These are phyloP conservation scores for Phylloscopus collybita DNA, from an alignment of 2,797 vertebrate species.

Conservation along the genomic window DNA sequence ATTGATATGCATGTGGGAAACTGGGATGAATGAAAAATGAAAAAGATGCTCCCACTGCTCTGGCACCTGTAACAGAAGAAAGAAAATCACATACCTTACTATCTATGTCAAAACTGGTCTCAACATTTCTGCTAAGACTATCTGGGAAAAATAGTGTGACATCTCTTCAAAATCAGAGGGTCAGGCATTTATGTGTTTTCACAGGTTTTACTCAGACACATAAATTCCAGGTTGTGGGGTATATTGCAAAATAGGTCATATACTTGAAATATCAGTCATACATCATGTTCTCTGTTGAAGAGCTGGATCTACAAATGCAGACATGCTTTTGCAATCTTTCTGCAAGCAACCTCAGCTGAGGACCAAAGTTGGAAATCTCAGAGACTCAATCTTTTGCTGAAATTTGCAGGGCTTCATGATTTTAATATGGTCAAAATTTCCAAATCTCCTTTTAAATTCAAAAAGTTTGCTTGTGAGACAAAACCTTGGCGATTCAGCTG, in stretches of 20 bases:
- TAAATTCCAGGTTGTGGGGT: neutral
- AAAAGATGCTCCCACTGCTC: slow-evolving; percentile 7
- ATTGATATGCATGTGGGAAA: slow-evolving; percentile 51
- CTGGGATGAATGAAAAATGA: slow-evolving; percentile 23
- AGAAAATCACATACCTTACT: neutral
- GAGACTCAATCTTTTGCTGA: neutral
- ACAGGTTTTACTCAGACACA: neutral
- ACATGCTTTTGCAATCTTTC: neutral
- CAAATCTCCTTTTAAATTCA: neutral
- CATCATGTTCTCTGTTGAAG: neutral
- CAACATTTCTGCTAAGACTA: neutral
- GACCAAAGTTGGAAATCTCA: neutral
- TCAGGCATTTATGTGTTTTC: neutral
- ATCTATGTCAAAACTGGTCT: neutral
- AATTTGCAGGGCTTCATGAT: neutral
- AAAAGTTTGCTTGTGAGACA: neutral
- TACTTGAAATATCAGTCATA: neutral
- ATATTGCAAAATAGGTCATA: neutral
- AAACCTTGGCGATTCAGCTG: neutral
- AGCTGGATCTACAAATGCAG: neutral
- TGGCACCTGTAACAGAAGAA: slow-evolving; percentile 30
- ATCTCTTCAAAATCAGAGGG: neutral
- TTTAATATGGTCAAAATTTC: neutral
- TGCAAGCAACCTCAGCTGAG: neutral
- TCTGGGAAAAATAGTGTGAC: neutral